These are phyloP conservation scores for Oxytorus armatus DNA, from an alignment of 2,888 invertebrate species.

Conservation along the genomic window DNA sequence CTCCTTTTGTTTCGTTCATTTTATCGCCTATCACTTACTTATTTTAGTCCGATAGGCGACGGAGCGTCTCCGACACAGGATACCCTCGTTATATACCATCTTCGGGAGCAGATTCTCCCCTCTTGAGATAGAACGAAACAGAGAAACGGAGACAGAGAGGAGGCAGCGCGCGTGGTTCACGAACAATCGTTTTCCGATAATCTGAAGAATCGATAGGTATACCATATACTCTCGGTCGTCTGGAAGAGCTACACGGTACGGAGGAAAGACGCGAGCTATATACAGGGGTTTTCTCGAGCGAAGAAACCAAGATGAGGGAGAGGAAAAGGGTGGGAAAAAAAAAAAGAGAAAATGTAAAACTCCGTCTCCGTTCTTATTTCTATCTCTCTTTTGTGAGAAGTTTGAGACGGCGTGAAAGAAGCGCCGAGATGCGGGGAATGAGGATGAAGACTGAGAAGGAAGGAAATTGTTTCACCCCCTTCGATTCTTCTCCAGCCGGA, in stretches of 20 bases:
- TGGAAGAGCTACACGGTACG: slow-evolving; percentile 2
- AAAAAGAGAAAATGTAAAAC: slow-evolving; percentile 32
- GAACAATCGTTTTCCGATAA: slow-evolving; percentile 69
- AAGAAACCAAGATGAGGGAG: slow-evolving; percentile 40
- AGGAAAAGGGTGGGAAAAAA: slow-evolving; percentile 16
- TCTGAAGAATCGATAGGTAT: slow-evolving; percentile 61
- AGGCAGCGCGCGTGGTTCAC: slow-evolving; percentile 21
- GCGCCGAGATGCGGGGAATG: slow-evolving; percentile 5
- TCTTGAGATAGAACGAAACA: slow-evolving; percentile 17
- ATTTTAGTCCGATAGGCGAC: slow-evolving; percentile 24
- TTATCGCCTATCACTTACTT: slow-evolving; percentile 27
- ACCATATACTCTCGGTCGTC: slow-evolving; percentile 14
- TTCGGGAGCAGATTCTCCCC: slow-evolving; percentile 32
- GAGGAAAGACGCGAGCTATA: slow-evolving; percentile 7
- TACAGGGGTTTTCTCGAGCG: slow-evolving; percentile 20
- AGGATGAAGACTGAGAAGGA: slow-evolving; percentile 43
- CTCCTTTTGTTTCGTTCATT: slow-evolving; percentile 17
- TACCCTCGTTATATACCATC: slow-evolving; percentile 61
- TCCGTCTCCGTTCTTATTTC: not conserved
- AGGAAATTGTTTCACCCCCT: slow-evolving; percentile 44
- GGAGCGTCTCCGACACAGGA: slow-evolving; percentile 57
- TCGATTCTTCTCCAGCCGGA: slow-evolving; percentile 10
- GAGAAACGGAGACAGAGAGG: slow-evolving; percentile 31
- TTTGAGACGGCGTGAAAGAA: slow-evolving; percentile 26
- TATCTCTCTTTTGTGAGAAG: slow-evolving; percentile 14